Base-by-base conservation (phyloP, 2,888 invertebrate genomes). In the Crossocerus cetratus region DNA sequence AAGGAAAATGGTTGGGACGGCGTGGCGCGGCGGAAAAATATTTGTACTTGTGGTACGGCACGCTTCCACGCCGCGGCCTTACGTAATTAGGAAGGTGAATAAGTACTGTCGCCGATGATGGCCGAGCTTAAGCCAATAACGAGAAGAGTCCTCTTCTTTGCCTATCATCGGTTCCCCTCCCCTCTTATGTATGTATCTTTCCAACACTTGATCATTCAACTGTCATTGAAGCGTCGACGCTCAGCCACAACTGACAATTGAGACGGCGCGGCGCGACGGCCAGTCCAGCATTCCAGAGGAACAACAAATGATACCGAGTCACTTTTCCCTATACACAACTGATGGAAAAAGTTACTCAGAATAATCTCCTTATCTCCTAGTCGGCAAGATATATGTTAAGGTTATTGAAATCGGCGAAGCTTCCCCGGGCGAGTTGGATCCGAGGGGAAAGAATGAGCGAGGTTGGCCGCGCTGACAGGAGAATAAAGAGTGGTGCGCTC, bases 401-500 rank as follows among this genome's bases (percentile, higher is more conserved):
- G 5, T 32, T 4, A 32, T 32, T 32, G 32, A 32, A 32, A 11
- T 32, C 5, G 11, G 32, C 5, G 32, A 5, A 32, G 32, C 11
- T 32, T 32, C 8, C 32, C n/a, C n/a, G n/a, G n/a, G n/a, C 11
- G 5, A 5, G 32, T 49, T 11, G 14, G 14, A 4, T 16, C 3
- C 58, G n/a, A 3, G 14, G 45, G 14, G 56, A 67, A 58, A 67
- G 72, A 74, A 74, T 63, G 61, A 53, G 42, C 32, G 42, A 65
- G 53, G 65, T 60, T 18, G 65, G 57, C 64, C 59, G 66, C 49
- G 69, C 58, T 63, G 69, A 58, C 69, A 66, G 55, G 56, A 60
- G 69, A 69, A 66, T 67, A 64, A 66, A 70, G 73, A 67, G 65
- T 69, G 67, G 64, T 69, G 43, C 70, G 61, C 58, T 32, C 42